These are phyloP conservation scores for Scaptomyza cyrtandrae DNA, from an alignment of 2,888 invertebrate genomes.

Conservation along the genomic window DNA sequence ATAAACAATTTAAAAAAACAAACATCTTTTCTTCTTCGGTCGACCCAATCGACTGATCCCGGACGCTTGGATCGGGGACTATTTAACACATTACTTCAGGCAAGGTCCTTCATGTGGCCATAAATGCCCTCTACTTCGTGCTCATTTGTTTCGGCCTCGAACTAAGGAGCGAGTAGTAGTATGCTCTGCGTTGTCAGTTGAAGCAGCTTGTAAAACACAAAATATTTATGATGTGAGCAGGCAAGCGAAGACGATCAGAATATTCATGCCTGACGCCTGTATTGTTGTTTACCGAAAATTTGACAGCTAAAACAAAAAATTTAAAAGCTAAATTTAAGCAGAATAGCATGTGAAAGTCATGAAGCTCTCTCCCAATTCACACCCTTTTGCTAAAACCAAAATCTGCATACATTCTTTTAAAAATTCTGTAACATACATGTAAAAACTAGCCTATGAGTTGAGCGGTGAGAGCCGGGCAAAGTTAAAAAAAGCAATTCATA, in stretches of 20 bases:
- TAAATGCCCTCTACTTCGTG: too few relatives aligned
- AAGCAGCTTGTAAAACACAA: slow-evolving; percentile 17
- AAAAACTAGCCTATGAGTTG: slow-evolving; percentile 48
- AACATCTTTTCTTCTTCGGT: too few relatives aligned
- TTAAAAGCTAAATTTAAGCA: slow-evolving; percentile 61
- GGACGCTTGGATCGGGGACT: too few relatives aligned
- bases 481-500: slow-evolving; percentile 72
- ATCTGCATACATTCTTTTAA: slow-evolving; percentile 47
- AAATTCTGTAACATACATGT: slow-evolving; percentile 66
- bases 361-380: slow-evolving; percentile 66
- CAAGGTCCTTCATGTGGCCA: too few relatives aligned
- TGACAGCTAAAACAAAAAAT: slow-evolving; percentile 60
- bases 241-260: slow-evolving; percentile 8
- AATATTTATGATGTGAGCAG: slow-evolving; percentile 5
- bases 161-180: background rate
- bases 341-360: slow-evolving; percentile 56
- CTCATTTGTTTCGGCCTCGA: too few relatives aligned
- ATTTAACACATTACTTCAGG: too few relatives aligned
- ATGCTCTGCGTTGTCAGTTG: slow-evolving; percentile 7
- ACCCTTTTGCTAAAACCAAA: slow-evolving; percentile 44
- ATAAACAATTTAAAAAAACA: too few relatives aligned
- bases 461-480: slow-evolving; percentile 39
- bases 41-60: too few relatives aligned
- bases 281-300: slow-evolving; percentile 66
- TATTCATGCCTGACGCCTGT: slow-evolving; percentile 48